Percentiles rank a stretch among this genome's conserved stretches.
These are phyloP conservation scores for Hemibagrus wyckioides DNA, from an alignment of 2,113 vertebrate species.

Conservation along the genomic window DNA sequence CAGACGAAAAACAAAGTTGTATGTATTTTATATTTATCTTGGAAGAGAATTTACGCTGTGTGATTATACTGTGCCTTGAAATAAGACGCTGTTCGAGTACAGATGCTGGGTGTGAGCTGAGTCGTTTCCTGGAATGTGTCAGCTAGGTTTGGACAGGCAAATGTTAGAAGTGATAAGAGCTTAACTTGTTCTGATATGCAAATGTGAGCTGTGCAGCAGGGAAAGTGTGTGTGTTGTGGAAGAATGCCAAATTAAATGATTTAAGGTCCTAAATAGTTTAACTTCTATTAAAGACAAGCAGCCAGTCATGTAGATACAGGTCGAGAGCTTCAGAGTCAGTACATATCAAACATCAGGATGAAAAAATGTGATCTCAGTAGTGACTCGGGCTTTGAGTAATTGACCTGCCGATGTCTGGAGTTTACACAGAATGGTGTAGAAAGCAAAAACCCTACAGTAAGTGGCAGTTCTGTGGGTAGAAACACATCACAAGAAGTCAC, in stretches of 20 bases:
- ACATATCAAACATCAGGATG: background rate
- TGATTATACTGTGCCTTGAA: background rate
- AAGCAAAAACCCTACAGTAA: background rate
- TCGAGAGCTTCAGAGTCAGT: background rate
- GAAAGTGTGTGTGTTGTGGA: background rate
- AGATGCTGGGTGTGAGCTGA: background rate
- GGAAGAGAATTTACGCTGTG: background rate
- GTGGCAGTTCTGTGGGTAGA: background rate
- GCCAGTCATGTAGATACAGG: background rate
- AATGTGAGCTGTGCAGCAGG: background rate
- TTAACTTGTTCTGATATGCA: background rate
- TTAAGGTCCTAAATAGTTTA: background rate
- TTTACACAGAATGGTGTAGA: background rate
- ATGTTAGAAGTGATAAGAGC: background rate
- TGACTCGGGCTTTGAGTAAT: background rate
- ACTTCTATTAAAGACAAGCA: background rate
- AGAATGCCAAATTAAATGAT: background rate
- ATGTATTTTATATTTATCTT: background rate
- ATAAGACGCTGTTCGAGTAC: background rate
- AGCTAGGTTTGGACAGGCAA: background rate
- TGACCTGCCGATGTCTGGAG: background rate
- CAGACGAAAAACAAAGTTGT: conserved; percentile 18
- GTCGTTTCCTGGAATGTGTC: background rate
- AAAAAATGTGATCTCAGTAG: background rate
- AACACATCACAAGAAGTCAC: too few relatives aligned